Evolutionary conservation across 2,888 invertebrate genomes (phyloP), one percentile per base, ranked within the genome.

Genomic region (Pollenia labialis): DNA sequence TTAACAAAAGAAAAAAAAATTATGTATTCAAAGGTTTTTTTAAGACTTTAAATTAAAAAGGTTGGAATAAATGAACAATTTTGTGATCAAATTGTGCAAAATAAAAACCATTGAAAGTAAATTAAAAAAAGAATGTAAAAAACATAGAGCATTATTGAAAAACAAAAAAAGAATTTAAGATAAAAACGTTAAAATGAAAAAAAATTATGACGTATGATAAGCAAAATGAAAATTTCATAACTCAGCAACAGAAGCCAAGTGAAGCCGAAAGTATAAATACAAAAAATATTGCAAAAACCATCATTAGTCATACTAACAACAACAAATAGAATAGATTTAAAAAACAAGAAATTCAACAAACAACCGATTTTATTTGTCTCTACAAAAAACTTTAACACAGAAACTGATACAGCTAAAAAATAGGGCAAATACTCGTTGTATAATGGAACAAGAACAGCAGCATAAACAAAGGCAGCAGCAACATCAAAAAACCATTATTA

Each of bases 151-250:
- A 50, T 60, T 6, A 6, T 32, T 32, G 32, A 32, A 32, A 32
- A 32, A 23, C n/a, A 32, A n/a, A 50, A 54, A 64, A 7, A 46
- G 54, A 44, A 48, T 16, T 0, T 0, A 6, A 18, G 42, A 71
- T 71, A 71, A 50, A 68, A 60, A 81, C 58, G 16, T 58, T 54
- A 58, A 58, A 75, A 60, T 10, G 9, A 8, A 56, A 54, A 58
- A 74, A 72, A 81, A 82, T 48, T 23, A 74, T 77, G 80, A 88
- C 75, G 66, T 75, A 56, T 58, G 72, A 76, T 66, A 71, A 58
- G 69, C 66, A 60, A 75, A 81, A 77, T 66, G 76, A 80, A 72
- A 44, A 68, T 71, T 69, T 76, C 32, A 52, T 76, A 76, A 64
- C 32, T 56, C 44, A 72, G 32, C 50, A 66, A 48, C 54, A 72